Evolutionary conservation across 2,888 invertebrate species (phyloP), one percentile per base, ranked within the genome.

Genomic region (Prionchulus punctatus): DNA sequence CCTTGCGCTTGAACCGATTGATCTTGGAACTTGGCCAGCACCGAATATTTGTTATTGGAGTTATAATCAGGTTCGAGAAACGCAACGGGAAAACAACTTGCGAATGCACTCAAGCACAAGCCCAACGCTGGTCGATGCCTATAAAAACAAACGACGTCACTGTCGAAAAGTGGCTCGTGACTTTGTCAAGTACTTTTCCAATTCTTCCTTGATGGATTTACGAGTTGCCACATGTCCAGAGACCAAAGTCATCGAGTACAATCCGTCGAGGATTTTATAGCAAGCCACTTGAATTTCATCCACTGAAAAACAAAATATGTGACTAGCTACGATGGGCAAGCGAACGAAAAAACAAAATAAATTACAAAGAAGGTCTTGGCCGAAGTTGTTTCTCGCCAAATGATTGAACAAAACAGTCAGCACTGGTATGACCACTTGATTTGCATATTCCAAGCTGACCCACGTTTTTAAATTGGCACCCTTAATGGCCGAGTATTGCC

Each of bases 271-370:
- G 74, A 98, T 92, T 73, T 94, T 92, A 75, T 98, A 99, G 0
- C 92, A 91, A 0, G 96, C 92, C 25, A 96, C 87, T 78, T 98
- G 98, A 65, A 98, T 89, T 74, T 99, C 98, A 69, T 94, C 92
- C 76, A 96, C 90, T 90, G 75, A 50, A 79, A 79, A n/a, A n/a
- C 7, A 23, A 23, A 23, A 7, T 12, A 23, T 23, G 47, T 45
- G n/a, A 7, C 7, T 23, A 45, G 23, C n/a, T 7, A 23, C 7
- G 15, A 7, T 18, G 15, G 7, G 23, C 7, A 12, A 23, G 15
- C 15, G 7, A 7, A n/a, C n/a, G n/a, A n/a, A n/a, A n/a, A n/a
- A n/a, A n/a, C n/a, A n/a, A n/a, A 28, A 49, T 26, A 28, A 25
- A 84, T 80, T 75, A 91, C 90, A 75, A 30, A 99, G 74, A 28